phyloP scores from a whole-genome alignment of 2,797 vertebrate species.

The Mallotus villosus region DNA sequence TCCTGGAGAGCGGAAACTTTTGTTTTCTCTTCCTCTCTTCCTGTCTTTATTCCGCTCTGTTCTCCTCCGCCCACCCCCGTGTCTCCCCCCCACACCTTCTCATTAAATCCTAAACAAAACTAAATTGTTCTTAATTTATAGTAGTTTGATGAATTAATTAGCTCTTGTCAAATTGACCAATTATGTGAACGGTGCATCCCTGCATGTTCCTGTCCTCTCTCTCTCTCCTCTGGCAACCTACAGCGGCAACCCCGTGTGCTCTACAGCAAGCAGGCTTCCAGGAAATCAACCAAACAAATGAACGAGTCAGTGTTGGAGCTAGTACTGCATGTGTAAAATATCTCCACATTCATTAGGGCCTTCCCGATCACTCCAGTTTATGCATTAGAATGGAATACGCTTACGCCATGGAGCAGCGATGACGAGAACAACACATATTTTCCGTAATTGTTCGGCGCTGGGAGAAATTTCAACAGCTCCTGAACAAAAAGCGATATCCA shows the following conservation, averaged over 20 bases:
- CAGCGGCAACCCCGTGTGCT: not conserved
- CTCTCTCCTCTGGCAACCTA: no score
- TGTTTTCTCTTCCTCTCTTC: constrained; percentile 28
- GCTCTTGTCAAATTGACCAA: not conserved
- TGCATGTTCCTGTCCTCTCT: not conserved
- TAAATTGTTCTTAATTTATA: not conserved
- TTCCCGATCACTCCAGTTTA: not conserved
- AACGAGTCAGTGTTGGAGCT: not conserved
- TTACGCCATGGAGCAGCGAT: not conserved
- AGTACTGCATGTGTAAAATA: no score
- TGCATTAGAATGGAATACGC: not conserved
- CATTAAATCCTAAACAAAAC: constrained; percentile 3
- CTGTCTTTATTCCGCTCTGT: not conserved
- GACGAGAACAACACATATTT: not conserved
- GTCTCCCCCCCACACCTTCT: not conserved
- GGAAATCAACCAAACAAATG: not conserved
- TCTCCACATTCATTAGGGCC: not conserved
- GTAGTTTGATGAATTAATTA: not conserved
- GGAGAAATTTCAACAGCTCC: not conserved
- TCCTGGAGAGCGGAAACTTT: constrained; percentile 46
- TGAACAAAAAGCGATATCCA: constrained; percentile 13
- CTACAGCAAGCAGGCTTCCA: not conserved
- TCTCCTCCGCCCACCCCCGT: not conserved
- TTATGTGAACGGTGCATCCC: not conserved
- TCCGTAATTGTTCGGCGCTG: not conserved